Evolutionary conservation across 2,888 invertebrate species (phyloP), one percentile per base, ranked within the genome.

Genomic region (Meghimatium bilineatum): DNA sequence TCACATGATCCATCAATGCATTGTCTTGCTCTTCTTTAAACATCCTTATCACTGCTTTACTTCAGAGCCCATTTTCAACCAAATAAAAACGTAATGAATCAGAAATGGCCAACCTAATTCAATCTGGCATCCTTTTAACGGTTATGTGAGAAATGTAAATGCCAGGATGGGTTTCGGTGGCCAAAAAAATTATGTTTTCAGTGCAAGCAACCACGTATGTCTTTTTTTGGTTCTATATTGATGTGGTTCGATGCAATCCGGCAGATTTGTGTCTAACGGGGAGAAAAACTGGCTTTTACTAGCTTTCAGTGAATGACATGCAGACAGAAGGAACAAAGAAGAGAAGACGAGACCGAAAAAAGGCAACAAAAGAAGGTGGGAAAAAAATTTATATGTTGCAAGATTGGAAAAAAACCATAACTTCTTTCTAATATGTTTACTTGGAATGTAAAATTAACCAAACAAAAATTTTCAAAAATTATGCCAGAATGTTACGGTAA

Each of bases 81-180:
- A 56, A 23, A 72, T 44, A 72, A 72, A 44, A 72, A 72, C 72
- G 17, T 72, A 72, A 72, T 72, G 44, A 38, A 44, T 49, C 72
- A 26, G 29, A 72, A 44, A 72, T 72, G 72, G 72, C 44, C 44
- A 23, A 72, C 72, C n/a, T 72, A 72, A 72, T 72, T 38, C 72
- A 72, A 72, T 72, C n/a, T 72, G 72, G 72, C 72, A n/a, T 44
- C 44, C 72, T 72, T 49, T 72, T 49, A 72, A 72, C 66, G 32
- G 66, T 29, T 32, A 66, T 29, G 29, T 14, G 29, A 10, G 32
- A 32, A 66, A 29, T 32, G 29, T 32, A 66, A 32, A 32, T 66
- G 66, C 32, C 66, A 66, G 66, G 32, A 66, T 66, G 66, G 32
- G 8, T 66, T 66, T 66, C 66, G 29, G 29, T 32, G 32, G 66